Evolutionary conservation across 2,888 invertebrate genomes (phyloP), one percentile per base, ranked within the genome.

Genomic region (Stictocephala bisonia): DNA sequence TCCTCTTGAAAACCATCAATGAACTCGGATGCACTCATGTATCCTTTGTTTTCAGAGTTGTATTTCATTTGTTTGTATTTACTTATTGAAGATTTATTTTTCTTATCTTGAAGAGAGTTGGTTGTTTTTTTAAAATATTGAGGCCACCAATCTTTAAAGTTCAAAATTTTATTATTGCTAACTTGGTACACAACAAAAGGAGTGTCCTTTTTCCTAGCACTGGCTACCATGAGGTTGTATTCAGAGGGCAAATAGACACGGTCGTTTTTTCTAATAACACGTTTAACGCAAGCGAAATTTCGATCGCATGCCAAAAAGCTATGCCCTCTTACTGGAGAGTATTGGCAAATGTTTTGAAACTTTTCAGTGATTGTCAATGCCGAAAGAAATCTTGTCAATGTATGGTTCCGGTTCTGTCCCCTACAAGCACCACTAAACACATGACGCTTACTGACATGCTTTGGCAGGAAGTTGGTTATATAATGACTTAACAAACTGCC

Each of bases 241-340:
- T 74, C 64, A 50, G 69, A 50, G 44, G 71, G 74, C 44, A 72
- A 29, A 44, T 73, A 74, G 9, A 76, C 60, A 13, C 72, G 69
- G 74, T 75, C 71, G 44, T 35, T 15, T 26, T 11, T 26, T 9
- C 73, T 27, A 40, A 67, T 35, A 3, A 29, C 31, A 31, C 31
- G 60, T 60, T 60, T 60, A 3, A 60, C 31, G 18, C 15, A 29
- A 1, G 60, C 60, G 20, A 60, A 60, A 18, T 60, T 27, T 3
- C 29, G 31, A 27, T 48, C 60, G 26, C 73, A 71, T 20, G 60
- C 53, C 64, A 73, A 35, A 60, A 73, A 73, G 40, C 51, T 67
- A 24, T 75, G 44, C 9, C 67, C 67, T 7, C 48, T 1, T 9
- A 67, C 26, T 24, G 67, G 48, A 20, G 44, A 20, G 24, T 67